phyloP scores from a whole-genome alignment of 2,113 vertebrate species.

The Sylvicapra grimmia region DNA sequence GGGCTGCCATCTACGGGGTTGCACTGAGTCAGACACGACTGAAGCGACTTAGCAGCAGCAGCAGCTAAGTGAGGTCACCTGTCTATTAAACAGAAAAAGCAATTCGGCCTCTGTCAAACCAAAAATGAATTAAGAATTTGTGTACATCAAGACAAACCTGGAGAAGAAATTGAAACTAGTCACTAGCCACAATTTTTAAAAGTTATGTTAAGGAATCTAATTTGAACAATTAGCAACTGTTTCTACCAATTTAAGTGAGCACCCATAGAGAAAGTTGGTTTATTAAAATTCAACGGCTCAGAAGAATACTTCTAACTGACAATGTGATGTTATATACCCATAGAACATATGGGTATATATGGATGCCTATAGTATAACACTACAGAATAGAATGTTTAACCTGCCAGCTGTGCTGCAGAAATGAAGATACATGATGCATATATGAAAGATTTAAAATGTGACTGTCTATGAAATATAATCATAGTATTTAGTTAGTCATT shows the following conservation, averaged over 20 bases:
- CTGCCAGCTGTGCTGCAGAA: neutral
- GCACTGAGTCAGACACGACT: no score
- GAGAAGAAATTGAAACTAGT: neutral
- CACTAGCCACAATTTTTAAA: neutral
- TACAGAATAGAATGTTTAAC: neutral
- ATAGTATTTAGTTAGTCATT: neutral
- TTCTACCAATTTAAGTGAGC: neutral
- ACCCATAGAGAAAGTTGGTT: neutral
- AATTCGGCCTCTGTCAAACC: neutral
- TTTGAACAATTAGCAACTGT: neutral
- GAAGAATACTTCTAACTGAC: neutral
- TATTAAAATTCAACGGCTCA: neutral
- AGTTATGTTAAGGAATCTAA: neutral
- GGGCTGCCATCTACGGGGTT: no score
- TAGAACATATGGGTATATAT: neutral
- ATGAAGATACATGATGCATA: neutral
- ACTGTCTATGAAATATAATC: neutral
- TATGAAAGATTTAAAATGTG: neutral
- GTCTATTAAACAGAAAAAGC: neutral
- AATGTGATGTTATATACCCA: neutral
- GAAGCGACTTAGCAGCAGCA: no score
- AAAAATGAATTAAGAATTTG: neutral
- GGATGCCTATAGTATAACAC: neutral
- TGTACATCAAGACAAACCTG: neutral
- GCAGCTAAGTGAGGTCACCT: no score